Conservation (phyloP, 2,888 invertebrate genomes). For the Rhingia rostrata region DNA sequence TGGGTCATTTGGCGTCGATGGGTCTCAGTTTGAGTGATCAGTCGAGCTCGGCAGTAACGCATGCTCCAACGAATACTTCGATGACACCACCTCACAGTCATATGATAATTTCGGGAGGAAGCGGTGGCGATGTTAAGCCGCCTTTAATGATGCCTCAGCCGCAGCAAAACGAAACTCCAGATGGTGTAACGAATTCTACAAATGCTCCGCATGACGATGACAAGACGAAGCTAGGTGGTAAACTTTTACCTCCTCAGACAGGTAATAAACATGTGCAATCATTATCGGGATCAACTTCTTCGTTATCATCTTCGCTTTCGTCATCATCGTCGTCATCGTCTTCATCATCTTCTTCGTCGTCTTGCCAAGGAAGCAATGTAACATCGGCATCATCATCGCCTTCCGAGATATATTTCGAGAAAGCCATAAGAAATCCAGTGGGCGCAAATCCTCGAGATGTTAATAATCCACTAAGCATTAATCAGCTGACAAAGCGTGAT, state of each 20-base stretch:
- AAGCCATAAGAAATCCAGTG: constrained; percentile 88
- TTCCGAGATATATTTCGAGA: constrained; percentile 80
- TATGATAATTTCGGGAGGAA: constrained; percentile 23
- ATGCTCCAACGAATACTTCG: constrained; percentile 11
- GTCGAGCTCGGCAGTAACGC: constrained; percentile 9
- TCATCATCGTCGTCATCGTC: constrained; percentile 62
- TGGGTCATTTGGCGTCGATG: constrained; percentile 79
- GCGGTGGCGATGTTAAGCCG: constrained; percentile 41
- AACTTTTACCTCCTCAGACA: constrained; percentile 59
- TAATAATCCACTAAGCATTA: constrained; percentile 95
- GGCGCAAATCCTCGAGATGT: constrained; percentile 96
- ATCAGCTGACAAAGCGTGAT: constrained; percentile 90
- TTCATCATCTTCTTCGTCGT: constrained; percentile 71
- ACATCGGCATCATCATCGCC: constrained; percentile 74
- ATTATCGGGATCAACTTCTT: constrained; percentile 76
- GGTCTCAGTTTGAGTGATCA: constrained; percentile 75
- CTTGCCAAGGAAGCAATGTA: constrained; percentile 62
- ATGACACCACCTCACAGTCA: constrained; percentile 57
- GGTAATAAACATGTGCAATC: constrained; percentile 69
- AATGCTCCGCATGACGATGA: constrained; percentile 48
- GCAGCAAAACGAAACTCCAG: constrained; percentile 48
- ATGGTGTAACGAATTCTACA: constrained; percentile 18
- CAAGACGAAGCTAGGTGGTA: constrained; percentile 46
- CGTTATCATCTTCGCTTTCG: constrained; percentile 74
- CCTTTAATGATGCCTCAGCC: constrained; percentile 46